Evolutionary conservation across 2,113 vertebrate species (phyloP).

Genomic region (Phycodurus eques): DNA sequence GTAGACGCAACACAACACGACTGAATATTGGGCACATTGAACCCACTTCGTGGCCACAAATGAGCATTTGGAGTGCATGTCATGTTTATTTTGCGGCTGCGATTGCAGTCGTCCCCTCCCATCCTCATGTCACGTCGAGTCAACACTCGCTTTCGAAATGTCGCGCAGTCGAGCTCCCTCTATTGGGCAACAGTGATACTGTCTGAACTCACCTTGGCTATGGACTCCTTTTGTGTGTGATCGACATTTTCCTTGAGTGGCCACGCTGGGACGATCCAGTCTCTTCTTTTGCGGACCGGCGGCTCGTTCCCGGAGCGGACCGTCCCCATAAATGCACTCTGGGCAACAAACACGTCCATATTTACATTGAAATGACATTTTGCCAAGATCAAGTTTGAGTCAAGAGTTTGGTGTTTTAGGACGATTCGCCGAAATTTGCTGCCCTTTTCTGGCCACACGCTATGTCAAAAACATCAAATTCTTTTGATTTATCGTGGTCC

Average conservation of each 20-base stretch:
- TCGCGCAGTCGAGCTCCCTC: background rate
- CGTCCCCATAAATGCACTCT: slow-evolving; percentile 14
- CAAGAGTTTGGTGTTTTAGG: too few species aligned
- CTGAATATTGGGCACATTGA: background rate
- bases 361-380: background rate
- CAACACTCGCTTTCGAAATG: too few species aligned
- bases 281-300: slow-evolving; percentile 70
- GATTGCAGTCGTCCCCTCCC: too few species aligned
- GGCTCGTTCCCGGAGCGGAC: slow-evolving; percentile 1
- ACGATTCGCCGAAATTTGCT: too few species aligned
- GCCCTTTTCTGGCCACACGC: too few species aligned
- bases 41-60: too few species aligned
- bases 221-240: slow-evolving; percentile 65
- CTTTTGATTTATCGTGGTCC: too few species aligned
- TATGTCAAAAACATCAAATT: too few species aligned
- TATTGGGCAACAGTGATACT: background rate
- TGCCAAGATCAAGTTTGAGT: too few species aligned
- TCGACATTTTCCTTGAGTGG: slow-evolving; percentile 77
- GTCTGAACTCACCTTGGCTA: slow-evolving; percentile 74
- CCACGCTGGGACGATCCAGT: slow-evolving; percentile 80
- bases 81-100: too few species aligned
- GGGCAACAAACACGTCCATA: background rate
- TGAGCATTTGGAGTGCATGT: too few species aligned
- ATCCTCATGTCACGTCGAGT: too few species aligned
- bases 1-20: background rate